Evolutionary conservation across 2,797 vertebrate species (phyloP).

Genomic region (Myiothlypis coronata): DNA sequence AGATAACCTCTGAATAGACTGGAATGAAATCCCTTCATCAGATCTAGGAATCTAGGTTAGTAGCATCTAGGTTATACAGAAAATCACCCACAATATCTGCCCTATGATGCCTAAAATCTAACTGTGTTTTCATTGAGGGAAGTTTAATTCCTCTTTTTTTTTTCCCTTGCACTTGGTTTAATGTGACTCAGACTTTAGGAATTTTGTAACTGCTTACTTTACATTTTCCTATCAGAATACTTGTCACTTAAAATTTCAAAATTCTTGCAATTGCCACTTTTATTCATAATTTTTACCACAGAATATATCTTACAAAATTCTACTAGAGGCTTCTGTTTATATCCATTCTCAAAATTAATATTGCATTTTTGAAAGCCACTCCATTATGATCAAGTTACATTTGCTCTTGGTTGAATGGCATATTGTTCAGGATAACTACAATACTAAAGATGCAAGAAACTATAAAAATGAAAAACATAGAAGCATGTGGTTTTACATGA

Average conservation of each 20-base stretch:
- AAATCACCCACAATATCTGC: background rate
- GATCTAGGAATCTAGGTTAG: background rate
- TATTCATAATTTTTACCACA: background rate
- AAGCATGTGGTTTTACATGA: background rate
- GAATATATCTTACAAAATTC: background rate
- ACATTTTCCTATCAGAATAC: background rate
- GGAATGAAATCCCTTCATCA: background rate
- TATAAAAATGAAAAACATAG: background rate
- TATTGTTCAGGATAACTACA: background rate
- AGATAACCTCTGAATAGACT: background rate
- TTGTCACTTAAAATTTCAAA: background rate
- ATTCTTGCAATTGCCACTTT: background rate
- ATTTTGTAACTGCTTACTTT: background rate
- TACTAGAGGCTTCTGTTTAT: background rate
- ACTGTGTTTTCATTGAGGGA: background rate
- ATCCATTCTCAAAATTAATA: background rate
- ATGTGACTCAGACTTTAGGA: background rate
- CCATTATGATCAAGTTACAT: background rate
- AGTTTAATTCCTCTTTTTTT: background rate
- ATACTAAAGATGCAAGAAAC: background rate
- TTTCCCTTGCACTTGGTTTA: background rate
- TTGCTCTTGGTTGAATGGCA: background rate
- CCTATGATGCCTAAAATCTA: background rate
- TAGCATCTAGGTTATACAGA: background rate
- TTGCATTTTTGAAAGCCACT: background rate